Evolutionary conservation across 2,797 vertebrate genomes (phyloP).

Genomic region (Smutsia temminckii): DNA sequence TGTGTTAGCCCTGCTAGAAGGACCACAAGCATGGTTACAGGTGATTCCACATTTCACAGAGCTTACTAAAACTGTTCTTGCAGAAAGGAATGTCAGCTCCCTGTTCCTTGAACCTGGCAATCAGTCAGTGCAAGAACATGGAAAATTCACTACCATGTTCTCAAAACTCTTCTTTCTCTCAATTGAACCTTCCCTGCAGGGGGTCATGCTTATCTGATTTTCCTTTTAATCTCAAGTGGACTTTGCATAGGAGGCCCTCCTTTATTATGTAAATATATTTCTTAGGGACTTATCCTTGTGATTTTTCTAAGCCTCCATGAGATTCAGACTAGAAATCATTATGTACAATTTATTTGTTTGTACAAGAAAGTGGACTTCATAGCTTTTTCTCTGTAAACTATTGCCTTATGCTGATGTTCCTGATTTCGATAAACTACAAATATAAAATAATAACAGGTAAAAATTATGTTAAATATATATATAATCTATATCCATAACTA

Average conservation of each 20-base stretch:
- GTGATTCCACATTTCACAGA: neutral
- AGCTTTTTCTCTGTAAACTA: neutral
- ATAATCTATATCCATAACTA: too few relatives aligned
- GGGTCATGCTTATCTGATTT: neutral
- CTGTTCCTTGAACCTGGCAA: neutral
- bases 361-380: neutral
- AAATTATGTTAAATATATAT: neutral
- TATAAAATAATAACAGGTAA: neutral
- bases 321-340: neutral
- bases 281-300: neutral
- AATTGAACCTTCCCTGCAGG: neutral
- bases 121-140: neutral
- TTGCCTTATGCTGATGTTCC: neutral
- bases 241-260: neutral
- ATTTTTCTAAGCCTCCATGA: neutral
- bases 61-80: constrained; percentile 7
- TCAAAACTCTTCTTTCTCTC: neutral
- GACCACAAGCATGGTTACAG: neutral
- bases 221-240: neutral
- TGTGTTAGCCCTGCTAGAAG: constrained; percentile 8
- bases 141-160: neutral
- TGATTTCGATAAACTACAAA: neutral
- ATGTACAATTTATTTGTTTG: neutral
- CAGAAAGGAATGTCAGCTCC: neutral
- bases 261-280: neutral